phyloP scores from a whole-genome alignment of 1,140 invertebrate species.

The Medauroidea extradentata region DNA sequence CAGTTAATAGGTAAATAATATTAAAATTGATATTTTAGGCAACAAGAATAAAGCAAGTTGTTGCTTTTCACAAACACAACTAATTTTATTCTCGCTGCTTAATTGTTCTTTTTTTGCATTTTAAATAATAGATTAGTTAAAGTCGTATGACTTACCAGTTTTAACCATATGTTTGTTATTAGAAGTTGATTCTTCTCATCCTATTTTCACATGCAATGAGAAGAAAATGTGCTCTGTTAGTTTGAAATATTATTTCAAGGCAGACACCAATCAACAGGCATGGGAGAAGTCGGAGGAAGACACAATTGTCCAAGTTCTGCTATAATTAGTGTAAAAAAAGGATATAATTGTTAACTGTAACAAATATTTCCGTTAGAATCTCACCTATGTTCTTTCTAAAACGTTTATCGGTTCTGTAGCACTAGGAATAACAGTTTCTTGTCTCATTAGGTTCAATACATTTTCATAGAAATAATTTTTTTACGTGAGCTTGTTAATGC shows the following conservation, averaged over 20 bases:
- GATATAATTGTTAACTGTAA: too few species aligned
- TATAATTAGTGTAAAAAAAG: too few species aligned
- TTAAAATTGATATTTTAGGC: conserved; percentile 4
- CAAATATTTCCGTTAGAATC: too few species aligned
- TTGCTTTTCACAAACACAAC: conserved; percentile 6
- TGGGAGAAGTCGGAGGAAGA: too few species aligned
- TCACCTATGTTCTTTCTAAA: too few species aligned
- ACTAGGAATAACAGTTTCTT: too few species aligned
- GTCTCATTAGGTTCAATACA: too few species aligned
- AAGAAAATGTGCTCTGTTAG: conserved; percentile 36
- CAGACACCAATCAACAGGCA: conserved; percentile 9
- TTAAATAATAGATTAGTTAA: too few species aligned
- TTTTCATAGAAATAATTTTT: too few species aligned
- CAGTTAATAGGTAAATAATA: not conserved
- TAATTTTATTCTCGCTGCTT: conserved; percentile 10
- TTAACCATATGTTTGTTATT: conserved; percentile 89
- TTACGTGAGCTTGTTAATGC: too few species aligned
- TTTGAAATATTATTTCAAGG: conserved; percentile 4
- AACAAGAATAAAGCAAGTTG: conserved; percentile 7
- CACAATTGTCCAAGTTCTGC: too few species aligned
- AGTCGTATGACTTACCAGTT: conserved; percentile 65
- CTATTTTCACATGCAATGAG: conserved; percentile 50
- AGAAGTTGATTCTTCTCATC: conserved; percentile 91
- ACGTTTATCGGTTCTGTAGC: too few species aligned
- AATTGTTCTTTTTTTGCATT: not conserved